A percentile compares a stretch with the other conserved stretches of the same genome.
phyloP scores from a whole-genome alignment of 2,797 vertebrate genomes.

The Schizopygopsis malacanthus region DNA sequence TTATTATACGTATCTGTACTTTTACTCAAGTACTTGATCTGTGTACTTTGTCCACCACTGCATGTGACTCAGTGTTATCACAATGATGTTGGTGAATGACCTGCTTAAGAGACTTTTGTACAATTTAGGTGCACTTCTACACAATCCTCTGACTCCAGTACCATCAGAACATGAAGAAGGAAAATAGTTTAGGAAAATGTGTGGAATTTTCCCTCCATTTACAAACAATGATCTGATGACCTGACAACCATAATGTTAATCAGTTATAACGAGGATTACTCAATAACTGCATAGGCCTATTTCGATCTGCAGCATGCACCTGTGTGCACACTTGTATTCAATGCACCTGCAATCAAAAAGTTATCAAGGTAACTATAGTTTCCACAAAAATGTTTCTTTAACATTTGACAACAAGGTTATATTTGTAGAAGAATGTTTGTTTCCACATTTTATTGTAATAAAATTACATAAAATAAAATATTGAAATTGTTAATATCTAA shows the following conservation, averaged over 20 bases:
- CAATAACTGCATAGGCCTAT: conserved; percentile 22
- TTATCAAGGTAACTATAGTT: not conserved
- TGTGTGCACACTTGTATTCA: not conserved
- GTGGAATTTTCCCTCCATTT: not conserved
- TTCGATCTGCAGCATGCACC: not conserved
- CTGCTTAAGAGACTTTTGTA: not conserved
- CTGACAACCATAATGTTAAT: conserved; percentile 15
- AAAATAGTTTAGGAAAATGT: not conserved
- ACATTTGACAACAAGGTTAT: not conserved
- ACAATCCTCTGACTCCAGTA: not conserved
- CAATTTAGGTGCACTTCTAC: not conserved
- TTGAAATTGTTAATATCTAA: not conserved
- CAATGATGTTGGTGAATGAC: not conserved
- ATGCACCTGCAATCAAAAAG: not conserved
- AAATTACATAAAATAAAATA: too few relatives aligned
- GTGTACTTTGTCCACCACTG: too few relatives aligned
- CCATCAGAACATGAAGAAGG: not conserved
- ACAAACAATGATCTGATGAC: conserved; percentile 14
- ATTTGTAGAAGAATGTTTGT: not conserved
- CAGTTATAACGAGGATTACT: conserved; percentile 31
- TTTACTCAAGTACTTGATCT: too few relatives aligned
- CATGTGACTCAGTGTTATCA: not conserved
- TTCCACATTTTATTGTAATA: not conserved
- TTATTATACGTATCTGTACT: too few relatives aligned
- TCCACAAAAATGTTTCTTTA: not conserved